Evolutionary conservation across 2,888 invertebrate genomes (phyloP), one percentile per base, ranked within the genome.

Genomic region (Eupelmus urozonus): DNA sequence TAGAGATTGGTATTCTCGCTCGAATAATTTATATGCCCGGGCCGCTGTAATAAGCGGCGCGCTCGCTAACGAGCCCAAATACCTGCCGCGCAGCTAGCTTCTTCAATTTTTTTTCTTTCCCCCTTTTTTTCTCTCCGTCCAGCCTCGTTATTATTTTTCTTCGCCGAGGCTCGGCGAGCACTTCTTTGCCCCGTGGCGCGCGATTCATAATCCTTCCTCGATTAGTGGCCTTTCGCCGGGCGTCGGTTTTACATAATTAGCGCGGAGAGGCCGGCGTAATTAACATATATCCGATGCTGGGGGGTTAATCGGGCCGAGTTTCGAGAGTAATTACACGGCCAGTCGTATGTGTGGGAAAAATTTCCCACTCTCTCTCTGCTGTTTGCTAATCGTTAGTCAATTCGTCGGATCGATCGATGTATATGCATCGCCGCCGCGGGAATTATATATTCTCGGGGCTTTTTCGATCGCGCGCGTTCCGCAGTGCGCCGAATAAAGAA

Each of bases 1-100:
- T 40, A 67, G 75, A 66, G 62, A 79, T 76, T 79, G 71, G 60
- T 72, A 71, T 76, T 71, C 67, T 75, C 67, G 67, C 71, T 67
- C 71, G 69, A 76, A 79, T 71, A 67, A 75, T 65, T 75, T 60
- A 53, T 59, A 42, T 29, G n/a, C n/a, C 27, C 27, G 27, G 51
- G 25, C 53, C 29, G 25, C 53, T 45, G n/a, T 69, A 76, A 76
- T 76, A 76, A 75, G 59, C 49, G 23, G 25, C 63, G n/a, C 9
- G 11, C 7, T 4, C 29, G 40, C 27, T 69, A 57, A 69, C 57
- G 69, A 69, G 57, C n/a, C 3, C 42, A 11, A 57, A 57, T 65
- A 23, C 62, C n/a, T n/a, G 13, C 11, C n/a, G 16, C 27, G 25
- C 34, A 55, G 1, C 55, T 23, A 2, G 40, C 34, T 7, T 42